Evolutionary conservation across 2,888 invertebrate species (phyloP).

Genomic region (Philhelius pedissequus): DNA sequence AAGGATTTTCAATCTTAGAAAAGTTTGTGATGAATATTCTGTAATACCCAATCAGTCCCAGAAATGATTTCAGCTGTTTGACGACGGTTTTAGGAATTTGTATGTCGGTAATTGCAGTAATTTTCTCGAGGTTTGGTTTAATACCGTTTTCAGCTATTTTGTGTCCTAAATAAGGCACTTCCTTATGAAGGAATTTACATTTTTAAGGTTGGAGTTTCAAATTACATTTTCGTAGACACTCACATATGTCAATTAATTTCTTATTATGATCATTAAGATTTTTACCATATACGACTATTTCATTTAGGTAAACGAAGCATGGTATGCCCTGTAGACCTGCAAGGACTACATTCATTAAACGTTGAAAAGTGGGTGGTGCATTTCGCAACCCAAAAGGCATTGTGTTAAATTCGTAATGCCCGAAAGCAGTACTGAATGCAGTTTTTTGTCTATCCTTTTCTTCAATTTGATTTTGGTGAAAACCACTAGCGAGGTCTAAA

Average conservation of each 20-base stretch:
- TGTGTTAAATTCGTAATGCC: neutral
- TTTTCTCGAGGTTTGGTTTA: neutral
- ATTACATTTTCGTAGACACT: neutral
- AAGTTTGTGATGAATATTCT: too few relatives aligned
- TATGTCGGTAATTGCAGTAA: neutral
- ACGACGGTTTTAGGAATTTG: neutral
- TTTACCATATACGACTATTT: conserved; percentile 25
- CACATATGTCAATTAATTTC: neutral
- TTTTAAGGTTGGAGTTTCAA: neutral
- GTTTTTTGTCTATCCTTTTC: neutral
- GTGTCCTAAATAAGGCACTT: neutral
- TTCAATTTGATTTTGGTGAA: neutral
- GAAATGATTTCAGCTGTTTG: neutral
- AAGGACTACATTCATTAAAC: conserved; percentile 17
- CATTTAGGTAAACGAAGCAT: conserved; percentile 32
- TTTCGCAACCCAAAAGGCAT: neutral
- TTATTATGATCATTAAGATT: conserved; percentile 13
- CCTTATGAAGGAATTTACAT: neutral
- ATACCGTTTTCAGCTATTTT: neutral
- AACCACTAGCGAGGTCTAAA: neutral
- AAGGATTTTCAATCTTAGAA: too few relatives aligned
- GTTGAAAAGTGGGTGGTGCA: neutral
- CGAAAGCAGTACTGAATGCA: neutral
- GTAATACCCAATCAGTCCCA: too few relatives aligned
- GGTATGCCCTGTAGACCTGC: conserved; percentile 11